phyloP scores from a whole-genome alignment of 2,113 vertebrate genomes.

The Tichodroma muraria region DNA sequence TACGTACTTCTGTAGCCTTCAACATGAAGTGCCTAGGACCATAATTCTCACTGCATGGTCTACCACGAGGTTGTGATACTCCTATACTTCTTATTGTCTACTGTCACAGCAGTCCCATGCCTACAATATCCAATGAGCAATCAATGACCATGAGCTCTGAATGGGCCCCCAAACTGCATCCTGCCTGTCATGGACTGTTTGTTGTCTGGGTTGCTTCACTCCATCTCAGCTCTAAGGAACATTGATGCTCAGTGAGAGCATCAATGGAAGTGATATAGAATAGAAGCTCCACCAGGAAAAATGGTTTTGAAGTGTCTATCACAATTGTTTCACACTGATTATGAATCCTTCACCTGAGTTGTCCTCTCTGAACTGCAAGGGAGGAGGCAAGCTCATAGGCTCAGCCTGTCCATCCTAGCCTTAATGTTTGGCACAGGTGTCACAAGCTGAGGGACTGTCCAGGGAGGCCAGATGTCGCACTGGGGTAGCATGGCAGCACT shows the following conservation, averaged over 20 bases:
- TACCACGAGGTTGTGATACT: background rate
- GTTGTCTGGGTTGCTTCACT: background rate
- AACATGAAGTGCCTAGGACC: background rate
- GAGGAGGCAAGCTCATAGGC: background rate
- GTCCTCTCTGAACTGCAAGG: background rate
- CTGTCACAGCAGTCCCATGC: background rate
- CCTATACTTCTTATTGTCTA: background rate
- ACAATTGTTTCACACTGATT: background rate
- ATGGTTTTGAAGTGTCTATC: background rate
- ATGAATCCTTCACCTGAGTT: background rate
- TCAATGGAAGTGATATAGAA: rapidly evolving
- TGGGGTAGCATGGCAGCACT: background rate
- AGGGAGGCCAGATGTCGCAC: background rate
- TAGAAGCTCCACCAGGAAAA: background rate
- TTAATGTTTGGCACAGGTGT: background rate
- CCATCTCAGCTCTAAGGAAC: background rate
- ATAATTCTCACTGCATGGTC: background rate
- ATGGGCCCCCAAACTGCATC: rapidly evolving
- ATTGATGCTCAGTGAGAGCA: background rate
- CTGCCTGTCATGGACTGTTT: background rate
- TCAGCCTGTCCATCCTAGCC: background rate
- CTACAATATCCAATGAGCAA: background rate
- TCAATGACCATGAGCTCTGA: background rate
- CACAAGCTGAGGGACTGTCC: background rate
- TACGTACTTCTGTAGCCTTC: background rate